Evolutionary conservation across 2,113 vertebrate genomes (phyloP), one percentile per base, ranked within the genome.

Genomic region (Dasyprocta punctata): DNA sequence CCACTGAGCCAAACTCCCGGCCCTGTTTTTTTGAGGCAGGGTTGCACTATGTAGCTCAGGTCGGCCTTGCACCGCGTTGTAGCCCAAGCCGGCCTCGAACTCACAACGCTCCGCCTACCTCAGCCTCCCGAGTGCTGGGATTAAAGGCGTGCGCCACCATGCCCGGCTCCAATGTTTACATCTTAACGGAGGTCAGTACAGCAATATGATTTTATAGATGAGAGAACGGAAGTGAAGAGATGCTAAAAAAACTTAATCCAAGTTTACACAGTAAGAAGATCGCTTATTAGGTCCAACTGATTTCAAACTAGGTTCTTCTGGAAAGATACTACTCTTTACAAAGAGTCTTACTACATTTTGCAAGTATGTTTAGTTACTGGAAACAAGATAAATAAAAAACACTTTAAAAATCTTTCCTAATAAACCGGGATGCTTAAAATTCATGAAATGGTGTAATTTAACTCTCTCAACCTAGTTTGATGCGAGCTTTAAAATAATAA

Each of bases 371-470:
- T 96, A 60, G 71, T 94, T 96, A 49, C n/a, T 49, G 22, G n/a
- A 93, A 81, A 63, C 38, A 93, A 61, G 16, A 78, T 7, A 85
- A 63, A 91, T 58, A 90, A 82, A 17, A 95, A 88, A 71, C 47
- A 89, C 1, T 81, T 89, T 95, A 52, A 87, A 87, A 78, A 69
- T 78, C 24, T 89, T 78, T 78, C 52, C 49, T 78, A 89, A 77
- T 77, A 86, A 80, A 80, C 60, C 82, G 60, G 38, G 58, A 96
- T 38, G 22, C 52, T 86, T 38, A 73, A 83, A 97, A 97, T 80
- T 65, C n/a, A 84, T 38, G 28, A 96, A 24, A 47, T 41, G 24
- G 65, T 96, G 1, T 91, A 69, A 89, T 86, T 75, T 89, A 89
- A 94, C 13, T 92, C 52, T 90, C 36, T 77, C 19, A 83, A 73